These are phyloP conservation scores for Meleagris gallopavo DNA, from an alignment of 2,113 vertebrate genomes.

Conservation along the genomic window DNA sequence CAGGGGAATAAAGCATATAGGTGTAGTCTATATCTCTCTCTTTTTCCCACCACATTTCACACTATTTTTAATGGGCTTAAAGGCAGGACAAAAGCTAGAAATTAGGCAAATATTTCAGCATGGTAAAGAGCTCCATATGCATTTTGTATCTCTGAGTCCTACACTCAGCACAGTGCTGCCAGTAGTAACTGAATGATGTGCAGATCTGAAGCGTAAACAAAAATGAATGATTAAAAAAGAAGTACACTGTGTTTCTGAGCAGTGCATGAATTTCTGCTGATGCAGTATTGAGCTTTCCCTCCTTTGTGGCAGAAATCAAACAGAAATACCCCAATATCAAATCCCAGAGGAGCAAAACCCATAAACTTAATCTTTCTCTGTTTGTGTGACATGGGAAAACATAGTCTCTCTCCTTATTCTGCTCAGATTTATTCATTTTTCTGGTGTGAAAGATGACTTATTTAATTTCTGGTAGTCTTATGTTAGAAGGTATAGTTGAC, in stretches of 20 bases:
- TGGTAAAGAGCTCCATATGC: not conserved
- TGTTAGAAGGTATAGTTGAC: not conserved
- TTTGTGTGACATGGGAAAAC: not conserved
- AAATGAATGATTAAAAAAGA: not conserved
- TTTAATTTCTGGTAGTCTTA: not conserved
- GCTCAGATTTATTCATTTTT: not conserved
- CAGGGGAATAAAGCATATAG: not conserved
- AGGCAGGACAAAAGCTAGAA: not conserved
- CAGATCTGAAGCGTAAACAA: not conserved
- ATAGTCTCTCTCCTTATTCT: not conserved
- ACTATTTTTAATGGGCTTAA: not conserved
- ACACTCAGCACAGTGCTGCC: not conserved
- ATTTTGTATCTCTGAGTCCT: not conserved
- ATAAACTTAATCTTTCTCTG: not conserved
- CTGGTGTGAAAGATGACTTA: not conserved
- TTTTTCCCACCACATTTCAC: not conserved
- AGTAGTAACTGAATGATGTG: not conserved
- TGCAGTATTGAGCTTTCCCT: not conserved
- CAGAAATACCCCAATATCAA: not conserved
- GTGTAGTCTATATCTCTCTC: not conserved
- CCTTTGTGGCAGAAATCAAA: not conserved
- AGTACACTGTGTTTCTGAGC: not conserved
- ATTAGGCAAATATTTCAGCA: not conserved
- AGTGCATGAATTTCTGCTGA: not conserved
- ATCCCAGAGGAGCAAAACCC: not conserved